Conservation (phyloP, 2,888 invertebrate species). For the Amiota mariae region DNA sequence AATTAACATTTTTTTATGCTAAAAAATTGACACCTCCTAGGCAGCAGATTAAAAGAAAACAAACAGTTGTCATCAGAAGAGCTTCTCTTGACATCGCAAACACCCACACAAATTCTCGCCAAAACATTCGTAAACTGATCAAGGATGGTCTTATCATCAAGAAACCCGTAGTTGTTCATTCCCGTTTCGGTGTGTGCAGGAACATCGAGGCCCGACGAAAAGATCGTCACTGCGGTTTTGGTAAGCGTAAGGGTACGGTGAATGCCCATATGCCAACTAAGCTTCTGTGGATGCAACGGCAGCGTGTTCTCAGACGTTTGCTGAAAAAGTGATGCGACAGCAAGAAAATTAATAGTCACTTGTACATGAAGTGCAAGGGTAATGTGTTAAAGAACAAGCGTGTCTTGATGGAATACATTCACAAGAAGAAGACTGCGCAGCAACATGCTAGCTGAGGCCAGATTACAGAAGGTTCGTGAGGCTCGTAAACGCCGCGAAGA, state of each 20-base stretch:
- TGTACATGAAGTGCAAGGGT: too few relatives aligned
- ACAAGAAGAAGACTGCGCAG: slow-evolving; percentile 99
- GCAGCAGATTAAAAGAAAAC: too few relatives aligned
- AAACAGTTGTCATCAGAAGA: too few relatives aligned
- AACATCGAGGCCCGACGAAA: slow-evolving; percentile 98
- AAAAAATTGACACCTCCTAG: too few relatives aligned
- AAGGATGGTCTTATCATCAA: too few relatives aligned
- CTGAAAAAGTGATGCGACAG: slow-evolving; percentile 97
- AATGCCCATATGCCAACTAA: slow-evolving; percentile 99
- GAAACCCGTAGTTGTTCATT: slow-evolving; percentile 99
- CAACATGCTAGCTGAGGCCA: slow-evolving; percentile 98
- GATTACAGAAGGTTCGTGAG: slow-evolving; percentile 96
- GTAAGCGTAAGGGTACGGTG: slow-evolving; percentile 99
- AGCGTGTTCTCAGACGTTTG: slow-evolving; percentile 95
- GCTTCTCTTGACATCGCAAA: too few relatives aligned
- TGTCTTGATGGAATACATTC: too few relatives aligned
- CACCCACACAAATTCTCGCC: too few relatives aligned
- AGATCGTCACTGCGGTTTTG: slow-evolving; percentile 98
- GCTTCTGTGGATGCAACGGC: slow-evolving; percentile 94
- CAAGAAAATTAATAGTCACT: slow-evolving; percentile 98
- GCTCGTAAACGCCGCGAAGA: slow-evolving; percentile 97
- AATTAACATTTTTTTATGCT: too few relatives aligned
- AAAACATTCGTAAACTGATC: slow-evolving; percentile 98
- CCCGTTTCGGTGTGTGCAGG: slow-evolving; percentile 97
- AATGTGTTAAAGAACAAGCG: too few relatives aligned